These are phyloP conservation scores for Burhinus oedicnemus DNA, from an alignment of 2,113 vertebrate species.

Conservation along the genomic window DNA sequence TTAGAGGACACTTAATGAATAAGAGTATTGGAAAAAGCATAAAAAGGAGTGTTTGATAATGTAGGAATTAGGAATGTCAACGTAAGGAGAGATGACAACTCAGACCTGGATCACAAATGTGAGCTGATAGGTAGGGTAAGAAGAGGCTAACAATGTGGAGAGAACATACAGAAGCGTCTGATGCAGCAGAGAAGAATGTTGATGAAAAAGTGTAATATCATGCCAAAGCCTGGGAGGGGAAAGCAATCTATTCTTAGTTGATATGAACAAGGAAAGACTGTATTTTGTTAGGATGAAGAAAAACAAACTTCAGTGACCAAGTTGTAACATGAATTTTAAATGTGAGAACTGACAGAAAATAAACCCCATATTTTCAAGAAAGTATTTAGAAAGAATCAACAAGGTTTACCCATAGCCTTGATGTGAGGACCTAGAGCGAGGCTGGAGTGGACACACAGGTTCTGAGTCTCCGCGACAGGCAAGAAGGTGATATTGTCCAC, in stretches of 20 bases:
- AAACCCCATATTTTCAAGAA: not conserved
- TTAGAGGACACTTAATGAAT: not conserved
- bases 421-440: conserved; percentile 13
- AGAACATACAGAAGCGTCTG: not conserved
- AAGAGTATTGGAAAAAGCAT: not conserved
- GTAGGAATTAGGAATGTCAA: not conserved
- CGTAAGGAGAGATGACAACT: not conserved
- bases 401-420: conserved; percentile 48
- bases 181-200: not conserved
- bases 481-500: conserved; percentile 34
- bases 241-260: not conserved
- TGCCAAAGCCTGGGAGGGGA: not conserved
- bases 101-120: not conserved
- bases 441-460: conserved; percentile 36
- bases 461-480: not conserved
- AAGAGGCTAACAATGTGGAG: not conserved
- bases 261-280: not conserved
- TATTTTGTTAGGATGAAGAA: not conserved
- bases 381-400: conserved; percentile 27
- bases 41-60: not conserved
- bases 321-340: not conserved
- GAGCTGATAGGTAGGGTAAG: not conserved
- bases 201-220: not conserved
- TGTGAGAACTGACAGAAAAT: not conserved
- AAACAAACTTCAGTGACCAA: not conserved